Conservation (phyloP, 2,797 vertebrate genomes). For the Menidia menidia region DNA sequence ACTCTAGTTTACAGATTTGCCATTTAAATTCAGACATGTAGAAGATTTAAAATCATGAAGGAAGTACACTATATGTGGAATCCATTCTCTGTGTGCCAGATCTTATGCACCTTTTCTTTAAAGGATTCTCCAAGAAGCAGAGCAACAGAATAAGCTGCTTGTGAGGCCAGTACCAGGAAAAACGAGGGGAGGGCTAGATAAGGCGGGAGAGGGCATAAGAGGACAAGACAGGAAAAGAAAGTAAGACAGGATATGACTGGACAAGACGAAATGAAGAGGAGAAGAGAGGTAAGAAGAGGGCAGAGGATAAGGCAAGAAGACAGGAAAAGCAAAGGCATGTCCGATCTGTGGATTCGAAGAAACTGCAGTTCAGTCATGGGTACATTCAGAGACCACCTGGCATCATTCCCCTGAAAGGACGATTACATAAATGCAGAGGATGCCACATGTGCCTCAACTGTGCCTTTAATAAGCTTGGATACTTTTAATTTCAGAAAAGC, state of each 20-base stretch:
- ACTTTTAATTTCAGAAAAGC: conserved; percentile 13
- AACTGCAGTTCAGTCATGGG: conserved; percentile 46
- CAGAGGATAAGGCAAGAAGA: conserved; percentile 25
- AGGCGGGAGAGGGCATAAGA: conserved; percentile 33
- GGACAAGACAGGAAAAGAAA: conserved; percentile 36
- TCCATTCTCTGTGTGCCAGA: neutral
- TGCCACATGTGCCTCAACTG: conserved; percentile 26
- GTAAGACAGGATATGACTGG: conserved; percentile 31
- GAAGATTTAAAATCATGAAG: neutral
- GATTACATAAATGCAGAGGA: conserved; percentile 48
- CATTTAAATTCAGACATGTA: neutral
- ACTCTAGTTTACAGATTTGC: conserved; percentile 23
- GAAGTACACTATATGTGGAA: neutral
- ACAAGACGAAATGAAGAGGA: conserved; percentile 11
- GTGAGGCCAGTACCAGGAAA: conserved; percentile 18
- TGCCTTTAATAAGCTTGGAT: conserved; percentile 28
- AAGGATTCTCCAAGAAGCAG: conserved; percentile 15
- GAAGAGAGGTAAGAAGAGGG: conserved; percentile 42
- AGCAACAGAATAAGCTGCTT: conserved; percentile 30
- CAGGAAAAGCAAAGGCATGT: conserved; percentile 28
- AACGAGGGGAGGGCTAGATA: conserved; percentile 6
- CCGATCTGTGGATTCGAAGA: conserved; percentile 26
- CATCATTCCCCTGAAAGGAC: conserved; percentile 4
- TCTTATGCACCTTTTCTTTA: neutral
- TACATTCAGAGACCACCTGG: conserved; percentile 54